Base-by-base conservation (phyloP, 2,113 vertebrate genomes). In the Diadophis punctatus region DNA sequence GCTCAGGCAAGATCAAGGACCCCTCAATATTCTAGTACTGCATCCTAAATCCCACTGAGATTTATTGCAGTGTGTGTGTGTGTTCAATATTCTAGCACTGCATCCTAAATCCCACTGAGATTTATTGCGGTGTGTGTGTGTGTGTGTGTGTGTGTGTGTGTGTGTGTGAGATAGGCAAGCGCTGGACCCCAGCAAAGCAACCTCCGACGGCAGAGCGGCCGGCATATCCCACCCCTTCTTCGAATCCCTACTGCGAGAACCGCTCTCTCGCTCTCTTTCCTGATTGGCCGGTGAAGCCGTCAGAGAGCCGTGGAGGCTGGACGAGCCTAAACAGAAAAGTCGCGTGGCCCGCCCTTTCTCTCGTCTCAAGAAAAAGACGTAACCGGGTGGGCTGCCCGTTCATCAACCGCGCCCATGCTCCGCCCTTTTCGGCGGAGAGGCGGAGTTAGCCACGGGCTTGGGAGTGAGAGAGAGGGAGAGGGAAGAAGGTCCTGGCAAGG, bases 71-170 rank as follows among this genome's bases (percentile, higher is more conserved):
- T 49, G 49, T 7, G n/a, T n/a, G n/a, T n/a, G n/a, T 25, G 23
- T 6, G 4, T 3, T n/a, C n/a, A n/a, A 46, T 46, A 46, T 46
- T 46, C 48, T 49, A 49, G 51, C 51, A 51, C 10, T 11, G 51
- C 1, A 56, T 16, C 25, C 18, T 88, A 55, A 39, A 34, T 22
- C n/a, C 22, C 87, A 88, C 25, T 48, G n/a, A 80, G 23, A 49
- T 86, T 43, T 43, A 43, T 43, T 43, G 43, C 43, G n/a, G 49
- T 49, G 49, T 7, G n/a, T n/a, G n/a, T n/a, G n/a, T 25, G 23
- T 6, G 4, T 3, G n/a, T n/a, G n/a, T 25, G 23, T 6, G 4
- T 3, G 11, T 12, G 53, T 4, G 20, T 0, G 22, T 12, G 10
- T 11, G 20, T 52, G 53, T 7, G 55, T 3, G 55, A 1, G 22